These are phyloP conservation scores for Isurus oxyrinchus DNA, from an alignment of 2,113 vertebrate genomes.

Conservation along the genomic window DNA sequence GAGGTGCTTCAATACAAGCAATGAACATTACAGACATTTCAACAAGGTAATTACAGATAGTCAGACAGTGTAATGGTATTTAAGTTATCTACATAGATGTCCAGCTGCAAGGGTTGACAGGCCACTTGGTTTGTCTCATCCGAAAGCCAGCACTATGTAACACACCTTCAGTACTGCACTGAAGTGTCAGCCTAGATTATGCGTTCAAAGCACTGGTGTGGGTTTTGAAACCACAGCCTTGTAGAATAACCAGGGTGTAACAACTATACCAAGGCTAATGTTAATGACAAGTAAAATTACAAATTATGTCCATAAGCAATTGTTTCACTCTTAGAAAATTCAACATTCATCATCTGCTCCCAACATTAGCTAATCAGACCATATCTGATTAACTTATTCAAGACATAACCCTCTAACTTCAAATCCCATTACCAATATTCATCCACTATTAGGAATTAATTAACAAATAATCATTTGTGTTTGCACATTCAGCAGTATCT, in stretches of 20 bases:
- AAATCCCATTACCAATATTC: neutral
- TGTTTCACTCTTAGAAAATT: neutral
- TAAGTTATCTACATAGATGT: no score
- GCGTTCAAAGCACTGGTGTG: neutral
- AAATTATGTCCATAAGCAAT: neutral
- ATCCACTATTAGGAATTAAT: neutral
- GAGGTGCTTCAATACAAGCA: no score
- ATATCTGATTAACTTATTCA: neutral
- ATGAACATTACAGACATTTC: no score
- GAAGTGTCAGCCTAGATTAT: no score
- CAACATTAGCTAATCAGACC: neutral
- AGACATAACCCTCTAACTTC: neutral
- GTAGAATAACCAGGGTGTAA: neutral
- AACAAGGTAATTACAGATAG: no score
- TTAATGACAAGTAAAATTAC: neutral
- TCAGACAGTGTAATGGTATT: no score
- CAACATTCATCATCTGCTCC: neutral
- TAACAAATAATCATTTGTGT: neutral
- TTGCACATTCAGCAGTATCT: neutral
- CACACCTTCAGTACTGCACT: no score
- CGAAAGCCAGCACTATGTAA: neutral
- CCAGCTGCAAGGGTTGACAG: no score
- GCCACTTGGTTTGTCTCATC: neutral
- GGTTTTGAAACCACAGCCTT: neutral
- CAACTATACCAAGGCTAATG: neutral